Evolutionary conservation across 2,888 invertebrate species (phyloP).

Genomic region (Tetragnatha montana): DNA sequence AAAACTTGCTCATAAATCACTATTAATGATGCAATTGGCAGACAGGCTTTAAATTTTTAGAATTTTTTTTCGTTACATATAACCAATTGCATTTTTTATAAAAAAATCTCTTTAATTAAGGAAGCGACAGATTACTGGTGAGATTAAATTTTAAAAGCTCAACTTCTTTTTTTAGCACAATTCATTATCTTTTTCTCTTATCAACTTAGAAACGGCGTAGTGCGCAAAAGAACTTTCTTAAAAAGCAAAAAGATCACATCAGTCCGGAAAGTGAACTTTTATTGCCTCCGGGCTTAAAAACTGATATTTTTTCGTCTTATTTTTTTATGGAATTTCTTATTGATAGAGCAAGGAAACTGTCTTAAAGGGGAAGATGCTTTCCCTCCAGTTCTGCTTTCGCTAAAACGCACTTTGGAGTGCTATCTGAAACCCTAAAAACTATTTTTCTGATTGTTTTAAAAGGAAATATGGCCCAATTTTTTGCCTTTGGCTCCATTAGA

Average conservation of each 20-base stretch:
- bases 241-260: background rate
- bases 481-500: background rate
- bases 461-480: background rate
- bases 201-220: too few species aligned
- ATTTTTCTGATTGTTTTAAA: background rate
- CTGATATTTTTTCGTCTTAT: background rate
- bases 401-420: background rate
- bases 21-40: too few species aligned
- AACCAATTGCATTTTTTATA: too few species aligned
- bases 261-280: constrained; percentile 21
- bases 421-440: background rate
- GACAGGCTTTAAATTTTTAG: too few species aligned
- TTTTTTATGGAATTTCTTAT: constrained; percentile 28
- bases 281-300: constrained; percentile 3
- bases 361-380: background rate
- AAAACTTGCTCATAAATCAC: too few species aligned
- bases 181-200: too few species aligned
- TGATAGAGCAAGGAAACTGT: constrained; percentile 30
- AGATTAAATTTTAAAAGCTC: too few species aligned
- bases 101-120: too few species aligned
- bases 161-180: too few species aligned
- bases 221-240: background rate
- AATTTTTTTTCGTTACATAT: too few species aligned
- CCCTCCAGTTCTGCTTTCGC: background rate
- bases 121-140: too few species aligned